Base-by-base conservation (phyloP, 2,888 invertebrate genomes). In the Silvanus unidentatus region DNA sequence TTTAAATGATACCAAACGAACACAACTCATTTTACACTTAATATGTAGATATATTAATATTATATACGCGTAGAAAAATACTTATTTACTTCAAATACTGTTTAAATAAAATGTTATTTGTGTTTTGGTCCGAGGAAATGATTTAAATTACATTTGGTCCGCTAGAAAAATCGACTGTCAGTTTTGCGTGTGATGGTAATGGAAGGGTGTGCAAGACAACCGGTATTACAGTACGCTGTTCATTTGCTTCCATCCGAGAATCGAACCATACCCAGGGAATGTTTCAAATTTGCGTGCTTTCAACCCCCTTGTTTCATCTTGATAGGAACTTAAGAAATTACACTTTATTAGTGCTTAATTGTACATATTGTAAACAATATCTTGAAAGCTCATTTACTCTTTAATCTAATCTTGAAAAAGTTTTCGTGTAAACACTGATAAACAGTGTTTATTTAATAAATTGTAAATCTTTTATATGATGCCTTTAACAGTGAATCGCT, bases 221-320 rank as follows among this genome's bases (percentile, higher is more conserved):
- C 61, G 68, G 63, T 63, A 68, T 64, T 44, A 55, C 52, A 61
- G 64, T 52, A 47, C 47, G 48, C 65, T 60, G 50, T 12, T 9
- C 3, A 37, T 32, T 12, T 35, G 12, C 22, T 16, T 11, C 2
- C 28, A 47, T 44, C 42, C 73, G 96, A 96, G 47, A 96, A 22
- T 22, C 22, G 8, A 22, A 22, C 22, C 22, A 22, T 5, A 5
- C 8, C 8, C 32, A n/a, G 10, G 10, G 3, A 32, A 4, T 12
- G 10, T 32, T 32, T 9, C 6, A 32, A 32, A 8, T 32, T 32
- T 12, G 22, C 22, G 22, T 22, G 22, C 8, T 22, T 22, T 22
- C 22, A 22, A 22, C 22, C 22, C 22, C 22, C 22, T 22, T 3
- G 8, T 5, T n/a, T n/a, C 3, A 22, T 22, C 22, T 22, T 5